Percentiles rank a stretch among this genome's conserved stretches.
Conservation (phyloP, 2,113 vertebrate species). For the Helogale parvula region DNA sequence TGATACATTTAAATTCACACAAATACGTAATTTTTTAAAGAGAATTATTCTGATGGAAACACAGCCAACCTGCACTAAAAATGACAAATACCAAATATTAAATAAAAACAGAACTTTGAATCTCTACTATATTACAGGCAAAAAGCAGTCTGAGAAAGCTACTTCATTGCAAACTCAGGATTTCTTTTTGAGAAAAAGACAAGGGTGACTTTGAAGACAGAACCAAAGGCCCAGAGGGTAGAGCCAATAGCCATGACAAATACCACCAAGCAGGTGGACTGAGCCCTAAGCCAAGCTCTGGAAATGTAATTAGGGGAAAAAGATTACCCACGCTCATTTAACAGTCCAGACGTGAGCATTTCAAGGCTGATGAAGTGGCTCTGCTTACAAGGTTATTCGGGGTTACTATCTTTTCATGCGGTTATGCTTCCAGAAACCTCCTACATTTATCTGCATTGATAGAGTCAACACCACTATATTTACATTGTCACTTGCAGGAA, state of each 20-base stretch:
- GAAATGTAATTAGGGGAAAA: neutral
- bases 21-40: neutral
- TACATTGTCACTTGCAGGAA: neutral
- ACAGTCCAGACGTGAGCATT: neutral
- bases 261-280: neutral
- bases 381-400: neutral
- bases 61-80: neutral
- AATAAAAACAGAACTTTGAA: neutral
- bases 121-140: neutral
- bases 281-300: neutral
- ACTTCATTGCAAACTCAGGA: neutral
- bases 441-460: neutral
- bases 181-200: neutral
- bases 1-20: neutral
- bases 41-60: neutral
- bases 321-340: neutral
- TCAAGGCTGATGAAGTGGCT: neutral
- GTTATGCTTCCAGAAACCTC: neutral
- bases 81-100: neutral
- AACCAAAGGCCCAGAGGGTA: neutral
- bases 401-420: neutral
- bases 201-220: neutral
- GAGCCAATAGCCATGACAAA: neutral
- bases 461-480: neutral
- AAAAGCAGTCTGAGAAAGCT: neutral